phyloP scores from a whole-genome alignment of 2,797 vertebrate species.

The Halcyon badia region DNA sequence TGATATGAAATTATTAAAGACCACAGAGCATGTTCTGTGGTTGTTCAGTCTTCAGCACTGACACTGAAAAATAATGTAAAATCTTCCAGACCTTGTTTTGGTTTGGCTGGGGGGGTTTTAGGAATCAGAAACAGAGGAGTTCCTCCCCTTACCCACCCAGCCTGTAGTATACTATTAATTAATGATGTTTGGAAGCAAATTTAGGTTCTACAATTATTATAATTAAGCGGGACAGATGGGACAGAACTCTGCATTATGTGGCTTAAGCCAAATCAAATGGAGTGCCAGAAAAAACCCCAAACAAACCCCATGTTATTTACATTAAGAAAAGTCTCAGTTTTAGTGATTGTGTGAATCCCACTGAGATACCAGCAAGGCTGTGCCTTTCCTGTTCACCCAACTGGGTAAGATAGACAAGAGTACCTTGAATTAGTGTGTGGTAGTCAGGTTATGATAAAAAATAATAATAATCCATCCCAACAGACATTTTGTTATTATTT shows the following conservation, averaged over 20 bases:
- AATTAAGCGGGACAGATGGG: conserved; percentile 41
- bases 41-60: conserved; percentile 3
- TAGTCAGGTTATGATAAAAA: not conserved
- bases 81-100: conserved; percentile 33
- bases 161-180: conserved; percentile 36
- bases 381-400: not conserved
- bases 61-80: conserved; percentile 17
- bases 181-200: conserved; percentile 25
- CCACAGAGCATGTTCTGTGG: not conserved
- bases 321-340: not conserved
- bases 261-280: not conserved
- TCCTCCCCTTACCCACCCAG: conserved; percentile 3
- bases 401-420: not conserved
- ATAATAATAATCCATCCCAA: not conserved
- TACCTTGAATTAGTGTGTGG: not conserved
- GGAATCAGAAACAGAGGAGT: not conserved
- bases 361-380: not conserved
- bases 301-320: not conserved
- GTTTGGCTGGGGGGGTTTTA: not conserved
- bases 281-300: not conserved
- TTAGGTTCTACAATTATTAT: conserved; percentile 8
- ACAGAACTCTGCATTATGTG: conserved; percentile 18
- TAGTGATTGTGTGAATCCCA: not conserved
- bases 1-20: conserved; percentile 5
- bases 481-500: not conserved